Evolutionary conservation across 2,113 vertebrate genomes (phyloP).

Genomic region (Brienomyrus longianalis): DNA sequence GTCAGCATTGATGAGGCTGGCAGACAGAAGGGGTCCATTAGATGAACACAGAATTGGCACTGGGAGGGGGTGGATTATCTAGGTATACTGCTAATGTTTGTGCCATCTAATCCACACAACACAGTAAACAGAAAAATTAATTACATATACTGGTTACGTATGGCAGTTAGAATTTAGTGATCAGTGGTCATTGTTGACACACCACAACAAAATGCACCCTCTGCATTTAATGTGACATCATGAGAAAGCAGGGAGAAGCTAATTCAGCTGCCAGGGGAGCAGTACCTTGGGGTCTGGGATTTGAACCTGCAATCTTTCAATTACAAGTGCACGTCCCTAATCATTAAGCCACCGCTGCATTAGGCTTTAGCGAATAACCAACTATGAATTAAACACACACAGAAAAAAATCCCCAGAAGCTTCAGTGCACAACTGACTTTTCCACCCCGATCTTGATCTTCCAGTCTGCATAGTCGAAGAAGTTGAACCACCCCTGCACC

Average conservation of each 20-base stretch:
- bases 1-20: conserved; percentile 90
- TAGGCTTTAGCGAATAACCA: neutral
- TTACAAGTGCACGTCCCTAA: too few relatives aligned
- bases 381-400: neutral
- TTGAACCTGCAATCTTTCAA: too few relatives aligned
- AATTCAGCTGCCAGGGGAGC: too few relatives aligned
- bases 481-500: conserved; percentile 91
- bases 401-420: neutral
- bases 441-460: conserved; percentile 76
- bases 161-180: too few relatives aligned
- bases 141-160: neutral
- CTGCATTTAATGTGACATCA: too few relatives aligned
- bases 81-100: neutral
- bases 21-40: neutral
- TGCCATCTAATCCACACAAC: neutral
- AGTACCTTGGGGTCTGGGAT: too few relatives aligned
- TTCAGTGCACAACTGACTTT: conserved; percentile 53
- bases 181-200: too few relatives aligned
- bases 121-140: neutral
- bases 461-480: conserved; percentile 47
- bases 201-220: too few relatives aligned
- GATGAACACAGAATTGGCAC: neutral
- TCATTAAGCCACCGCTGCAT: neutral
- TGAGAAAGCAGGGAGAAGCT: too few relatives aligned
- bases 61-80: neutral